Conservation (phyloP, 2,888 invertebrate genomes). For the Notodromas monacha region DNA sequence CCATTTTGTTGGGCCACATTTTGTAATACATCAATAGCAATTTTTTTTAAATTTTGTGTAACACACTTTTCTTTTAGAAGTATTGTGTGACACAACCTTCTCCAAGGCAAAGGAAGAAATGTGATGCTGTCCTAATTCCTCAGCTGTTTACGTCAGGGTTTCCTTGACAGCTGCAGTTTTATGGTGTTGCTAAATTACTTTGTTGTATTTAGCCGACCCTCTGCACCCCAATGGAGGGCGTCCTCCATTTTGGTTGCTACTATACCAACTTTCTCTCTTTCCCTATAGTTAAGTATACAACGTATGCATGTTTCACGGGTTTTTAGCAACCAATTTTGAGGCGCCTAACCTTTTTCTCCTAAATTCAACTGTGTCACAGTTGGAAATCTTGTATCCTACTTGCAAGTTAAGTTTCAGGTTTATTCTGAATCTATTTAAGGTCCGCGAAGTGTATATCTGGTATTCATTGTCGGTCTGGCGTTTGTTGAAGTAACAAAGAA, state of each 20-base stretch:
- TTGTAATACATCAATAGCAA: conserved; percentile 2
- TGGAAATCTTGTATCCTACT: conserved; percentile 4
- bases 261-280: conserved; percentile 4
- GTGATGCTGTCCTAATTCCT: conserved; percentile 4
- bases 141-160: conserved; percentile 4
- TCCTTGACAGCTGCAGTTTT: conserved; percentile 4
- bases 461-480: too few species aligned
- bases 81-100: conserved; percentile 4
- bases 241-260: conserved; percentile 4
- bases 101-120: conserved; percentile 4
- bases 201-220: conserved; percentile 4
- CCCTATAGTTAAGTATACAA: conserved; percentile 4
- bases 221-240: conserved; percentile 4
- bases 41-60: conserved; percentile 2
- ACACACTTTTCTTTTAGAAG: conserved; percentile 4
- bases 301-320: conserved; percentile 4
- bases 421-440: too few species aligned
- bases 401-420: conserved; percentile 1
- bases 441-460: too few species aligned
- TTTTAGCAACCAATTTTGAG: conserved; percentile 4
- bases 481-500: too few species aligned
- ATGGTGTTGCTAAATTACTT: conserved; percentile 4
- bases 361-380: conserved; percentile 4
- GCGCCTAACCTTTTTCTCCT: conserved; percentile 2
- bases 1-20: conserved; percentile 1